Evolutionary conservation across 92 coral and sea anemone genomes (phyloP).

Genomic region (Hydrozoanthus gracilis): DNA sequence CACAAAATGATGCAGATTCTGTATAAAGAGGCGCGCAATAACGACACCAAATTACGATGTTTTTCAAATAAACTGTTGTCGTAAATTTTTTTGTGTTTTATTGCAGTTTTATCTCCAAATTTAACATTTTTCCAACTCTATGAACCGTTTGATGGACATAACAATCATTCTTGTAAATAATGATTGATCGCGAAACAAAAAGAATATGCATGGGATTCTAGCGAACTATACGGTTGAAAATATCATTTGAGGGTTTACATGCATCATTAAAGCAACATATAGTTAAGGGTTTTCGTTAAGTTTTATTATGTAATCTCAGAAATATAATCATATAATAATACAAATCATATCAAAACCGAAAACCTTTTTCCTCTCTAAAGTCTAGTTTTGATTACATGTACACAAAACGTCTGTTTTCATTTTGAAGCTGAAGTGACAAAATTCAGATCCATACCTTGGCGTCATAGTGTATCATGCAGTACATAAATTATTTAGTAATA

Average conservation of each 20-base stretch:
- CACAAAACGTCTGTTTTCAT: background rate
- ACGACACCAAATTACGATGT: no score
- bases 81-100: background rate
- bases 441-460: background rate
- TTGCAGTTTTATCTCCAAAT: background rate
- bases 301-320: background rate
- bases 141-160: background rate
- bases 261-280: background rate
- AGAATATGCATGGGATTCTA: background rate
- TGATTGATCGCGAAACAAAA: background rate
- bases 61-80: background rate
- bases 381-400: background rate
- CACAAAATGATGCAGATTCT: no score
- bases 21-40: no score
- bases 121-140: background rate
- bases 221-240: background rate
- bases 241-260: background rate
- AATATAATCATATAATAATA: background rate
- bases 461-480: background rate
- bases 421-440: background rate
- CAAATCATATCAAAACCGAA: background rate
- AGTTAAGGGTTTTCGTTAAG: background rate
- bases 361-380: background rate
- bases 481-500: background rate
- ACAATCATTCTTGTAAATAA: background rate